A percentile compares a stretch with the other conserved stretches of the same genome.
Conservation (phyloP, 1,140 invertebrate species). For the Rhizoglyphus robini region DNA sequence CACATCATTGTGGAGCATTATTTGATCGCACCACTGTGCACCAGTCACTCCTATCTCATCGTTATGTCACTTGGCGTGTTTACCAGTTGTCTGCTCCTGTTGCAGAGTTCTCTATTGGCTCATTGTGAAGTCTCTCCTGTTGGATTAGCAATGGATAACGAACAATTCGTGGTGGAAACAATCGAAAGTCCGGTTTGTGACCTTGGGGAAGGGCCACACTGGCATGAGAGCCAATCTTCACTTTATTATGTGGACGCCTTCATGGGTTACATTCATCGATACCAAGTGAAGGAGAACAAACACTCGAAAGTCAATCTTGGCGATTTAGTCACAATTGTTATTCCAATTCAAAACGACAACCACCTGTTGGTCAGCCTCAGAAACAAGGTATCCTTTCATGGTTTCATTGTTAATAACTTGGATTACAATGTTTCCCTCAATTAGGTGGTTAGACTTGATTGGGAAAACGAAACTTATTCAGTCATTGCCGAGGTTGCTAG, state of each 20-base stretch:
- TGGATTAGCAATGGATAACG: neutral
- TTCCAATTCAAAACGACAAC: neutral
- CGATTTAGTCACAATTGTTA: slow-evolving; percentile 17
- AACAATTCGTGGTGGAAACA: neutral
- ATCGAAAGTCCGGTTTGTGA: neutral
- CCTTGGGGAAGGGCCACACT: slow-evolving; percentile 14
- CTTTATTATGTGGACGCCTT: slow-evolving; percentile 16
- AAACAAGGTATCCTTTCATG: neutral
- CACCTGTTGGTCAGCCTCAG: slow-evolving; percentile 1
- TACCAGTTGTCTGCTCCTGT: no score
- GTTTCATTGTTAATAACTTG: neutral
- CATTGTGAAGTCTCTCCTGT: no score
- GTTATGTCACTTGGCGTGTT: no score
- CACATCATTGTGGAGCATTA: no score
- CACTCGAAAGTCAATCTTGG: neutral
- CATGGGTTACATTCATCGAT: slow-evolving; percentile 13
- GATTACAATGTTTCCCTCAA: no score
- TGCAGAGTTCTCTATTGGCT: no score
- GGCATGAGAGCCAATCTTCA: neutral
- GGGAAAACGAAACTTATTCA: neutral
- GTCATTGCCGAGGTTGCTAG: neutral
- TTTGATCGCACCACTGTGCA: no score
- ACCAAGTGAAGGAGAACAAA: neutral
- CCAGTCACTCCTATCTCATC: no score
- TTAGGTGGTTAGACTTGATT: neutral